Evolutionary conservation across 92 coral and sea anemone species (phyloP), one percentile per base, ranked within the genome.

Genomic region (Heliopora coerulea): DNA sequence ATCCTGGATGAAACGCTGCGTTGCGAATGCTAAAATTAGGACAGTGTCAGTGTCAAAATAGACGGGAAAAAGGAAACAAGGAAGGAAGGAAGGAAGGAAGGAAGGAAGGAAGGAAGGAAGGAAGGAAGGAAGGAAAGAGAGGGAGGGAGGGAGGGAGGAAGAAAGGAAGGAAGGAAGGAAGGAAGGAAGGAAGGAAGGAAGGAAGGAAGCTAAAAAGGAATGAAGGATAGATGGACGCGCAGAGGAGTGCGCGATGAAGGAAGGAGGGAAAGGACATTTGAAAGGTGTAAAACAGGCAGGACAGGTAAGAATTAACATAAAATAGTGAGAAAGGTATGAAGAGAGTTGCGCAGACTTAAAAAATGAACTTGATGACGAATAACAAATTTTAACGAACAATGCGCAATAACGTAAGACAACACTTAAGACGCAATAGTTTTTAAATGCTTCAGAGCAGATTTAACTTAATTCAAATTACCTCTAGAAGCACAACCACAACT

Each of bases 401-500:
- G n/a, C n/a, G n/a, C n/a, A n/a, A n/a, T n/a, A n/a, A n/a, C n/a
- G n/a, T n/a, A n/a, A n/a, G n/a, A n/a, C n/a, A n/a, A n/a, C n/a
- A n/a, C n/a, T n/a, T n/a, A n/a, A n/a, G n/a, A n/a, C n/a, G n/a
- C n/a, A n/a, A n/a, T n/a, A n/a, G n/a, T n/a, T n/a, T n/a, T n/a
- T n/a, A n/a, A n/a, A n/a, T n/a, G n/a, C n/a, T n/a, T n/a, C n/a
- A n/a, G n/a, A n/a, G n/a, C n/a, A n/a, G n/a, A n/a, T n/a, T n/a
- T n/a, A n/a, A n/a, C n/a, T n/a, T n/a, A n/a, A n/a, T n/a, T n/a
- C n/a, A n/a, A n/a, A n/a, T n/a, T 49, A 92, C 97, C 96, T 92
- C 97, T 25, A 92, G 80, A 30, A 92, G 83, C n/a, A 92, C 96
- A 50, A 91, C 91, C 9, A 92, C 91, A 12, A 92, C 97, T 78